Evolutionary conservation across 2,113 vertebrate species (phyloP), one percentile per base, ranked within the genome.

Genomic region (Myxocyprinus asiaticus): DNA sequence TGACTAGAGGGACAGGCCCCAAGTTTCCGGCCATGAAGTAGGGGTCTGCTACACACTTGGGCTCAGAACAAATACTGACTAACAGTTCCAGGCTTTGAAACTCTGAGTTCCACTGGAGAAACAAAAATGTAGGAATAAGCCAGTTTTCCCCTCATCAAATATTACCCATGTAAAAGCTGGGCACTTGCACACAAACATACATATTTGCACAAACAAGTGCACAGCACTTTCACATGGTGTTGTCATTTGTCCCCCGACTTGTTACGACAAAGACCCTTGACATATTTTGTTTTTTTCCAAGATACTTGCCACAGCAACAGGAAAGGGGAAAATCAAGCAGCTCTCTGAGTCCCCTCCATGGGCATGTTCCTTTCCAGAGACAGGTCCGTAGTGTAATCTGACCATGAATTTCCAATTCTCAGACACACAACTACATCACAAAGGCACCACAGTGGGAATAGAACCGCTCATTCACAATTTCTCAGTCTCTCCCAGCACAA

Each of bases 321-420:
- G 81, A 71, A 77, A 74, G 76, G 62, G 65, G 73, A 75, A 81
- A 76, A 70, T 81, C 51, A 81, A 77, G 62, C 48, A 22, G 80
- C 66, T 33, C 45, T 63, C 53, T 64, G 68, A 85, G 58, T 70
- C 58, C 43, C 15, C 67, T 83, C 55, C 42, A 72, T 33, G 62
- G 55, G 67, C 56, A 51, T 65, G 77, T 80, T 81, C 67, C 67
- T 80, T 85, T 84, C 66, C 75, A 82, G 71, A 84, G 33, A 78
- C 79, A 62, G 47, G 47, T 55, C 62, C 48, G 12, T 64, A 66
- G 63, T 43, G 76, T 62, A 78, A 81, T 51, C 58, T 22, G 76
- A 76, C 59, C 12, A 4, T 69, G 78, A 77, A 76, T 86, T 86
- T 86, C 81, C 83, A 74, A 69, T 58, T 53, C 67, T 81, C 73